These are phyloP conservation scores for Acholoe squamosa DNA, from an alignment of 2,888 invertebrate genomes.

Conservation along the genomic window DNA sequence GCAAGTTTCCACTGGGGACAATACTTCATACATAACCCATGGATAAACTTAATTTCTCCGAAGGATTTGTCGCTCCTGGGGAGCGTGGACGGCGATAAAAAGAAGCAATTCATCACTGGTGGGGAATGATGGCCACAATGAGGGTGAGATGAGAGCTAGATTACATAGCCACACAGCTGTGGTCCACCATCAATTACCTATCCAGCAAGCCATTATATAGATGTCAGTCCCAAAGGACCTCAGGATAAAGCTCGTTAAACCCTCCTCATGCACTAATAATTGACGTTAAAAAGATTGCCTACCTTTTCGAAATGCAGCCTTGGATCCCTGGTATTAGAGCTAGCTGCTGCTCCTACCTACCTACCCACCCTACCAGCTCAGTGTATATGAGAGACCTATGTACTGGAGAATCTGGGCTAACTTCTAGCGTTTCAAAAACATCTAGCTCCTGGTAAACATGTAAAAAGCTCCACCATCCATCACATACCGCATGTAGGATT, in stretches of 20 bases:
- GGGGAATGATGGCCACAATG: not conserved
- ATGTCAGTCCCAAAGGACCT: not conserved
- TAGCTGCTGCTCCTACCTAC: too few species aligned
- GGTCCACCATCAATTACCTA: not conserved
- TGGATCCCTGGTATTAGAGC: too few species aligned
- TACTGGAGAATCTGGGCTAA: conserved; percentile 27
- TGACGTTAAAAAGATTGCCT: too few species aligned
- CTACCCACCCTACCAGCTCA: too few species aligned
- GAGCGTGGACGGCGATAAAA: not conserved
- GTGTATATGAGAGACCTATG: not conserved
- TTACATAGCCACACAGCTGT: not conserved
- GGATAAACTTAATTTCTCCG: conserved; percentile 38
- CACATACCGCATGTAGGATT: not conserved
- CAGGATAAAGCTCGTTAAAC: not conserved
- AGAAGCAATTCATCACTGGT: conserved; percentile 4
- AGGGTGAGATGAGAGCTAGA: not conserved
- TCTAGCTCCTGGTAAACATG: not conserved
- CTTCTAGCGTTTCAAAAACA: not conserved
- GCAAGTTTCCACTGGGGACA: not conserved
- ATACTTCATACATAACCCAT: conserved; percentile 41
- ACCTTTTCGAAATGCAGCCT: too few species aligned
- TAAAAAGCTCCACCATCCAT: not conserved
- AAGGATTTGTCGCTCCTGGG: not conserved
- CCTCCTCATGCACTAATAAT: not conserved
- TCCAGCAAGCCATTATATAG: conserved; percentile 3